These are phyloP conservation scores for Cuniculus paca DNA, from an alignment of 2,797 vertebrate species.

Conservation along the genomic window DNA sequence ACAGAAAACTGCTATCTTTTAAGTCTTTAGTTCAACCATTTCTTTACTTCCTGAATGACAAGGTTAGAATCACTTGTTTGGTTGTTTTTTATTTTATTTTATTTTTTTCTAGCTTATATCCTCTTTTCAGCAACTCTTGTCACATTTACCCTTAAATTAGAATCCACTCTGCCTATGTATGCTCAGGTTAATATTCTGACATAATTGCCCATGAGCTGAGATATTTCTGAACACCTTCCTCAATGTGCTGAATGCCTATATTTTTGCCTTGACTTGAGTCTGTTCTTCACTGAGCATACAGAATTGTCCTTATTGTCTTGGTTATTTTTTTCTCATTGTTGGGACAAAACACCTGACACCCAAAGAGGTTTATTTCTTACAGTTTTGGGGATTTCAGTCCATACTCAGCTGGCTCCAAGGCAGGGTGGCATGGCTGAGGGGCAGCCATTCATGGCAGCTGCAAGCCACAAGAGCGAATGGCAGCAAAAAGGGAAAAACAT, in stretches of 20 bases:
- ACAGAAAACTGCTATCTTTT: background rate
- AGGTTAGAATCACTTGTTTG: background rate
- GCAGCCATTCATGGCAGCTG: no score
- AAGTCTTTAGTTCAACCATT: background rate
- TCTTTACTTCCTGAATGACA: background rate
- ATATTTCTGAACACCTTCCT: background rate
- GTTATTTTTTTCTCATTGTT: no score
- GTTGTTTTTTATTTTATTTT: no score
- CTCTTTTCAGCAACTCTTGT: background rate
- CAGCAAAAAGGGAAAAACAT: no score
- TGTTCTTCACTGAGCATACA: background rate
- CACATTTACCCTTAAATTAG: background rate
- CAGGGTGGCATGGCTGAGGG: no score
- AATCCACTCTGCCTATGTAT: background rate
- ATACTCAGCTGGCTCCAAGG: no score
- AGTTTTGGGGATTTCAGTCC: no score
- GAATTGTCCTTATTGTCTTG: slow-evolving; percentile 10
- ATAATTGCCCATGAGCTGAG: no score
- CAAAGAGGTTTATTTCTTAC: no score
- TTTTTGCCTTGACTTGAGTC: background rate
- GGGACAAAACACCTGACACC: no score
- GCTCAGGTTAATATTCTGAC: background rate
- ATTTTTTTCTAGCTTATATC: background rate
- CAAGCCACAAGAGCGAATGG: no score
- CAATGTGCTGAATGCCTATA: accelerated